Evolutionary conservation across 2,113 vertebrate species (phyloP), one percentile per base, ranked within the genome.

Genomic region (Tiliqua scincoides): DNA sequence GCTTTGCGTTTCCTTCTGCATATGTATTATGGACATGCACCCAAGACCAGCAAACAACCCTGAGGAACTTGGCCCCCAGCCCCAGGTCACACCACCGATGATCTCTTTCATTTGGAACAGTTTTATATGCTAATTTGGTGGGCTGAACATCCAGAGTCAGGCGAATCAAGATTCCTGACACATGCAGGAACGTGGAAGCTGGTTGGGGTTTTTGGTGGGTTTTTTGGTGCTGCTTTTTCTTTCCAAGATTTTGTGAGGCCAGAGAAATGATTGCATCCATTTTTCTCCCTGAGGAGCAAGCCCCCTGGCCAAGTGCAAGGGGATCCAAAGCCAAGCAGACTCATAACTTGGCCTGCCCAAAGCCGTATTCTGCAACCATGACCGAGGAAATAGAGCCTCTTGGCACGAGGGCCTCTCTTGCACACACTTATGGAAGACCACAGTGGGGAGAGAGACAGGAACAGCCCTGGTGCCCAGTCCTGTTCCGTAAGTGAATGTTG

Each of bases 51-150:
- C 35, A 65, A 68, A 65, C 21, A 25, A n/a, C 18, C 79, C 63
- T 84, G 87, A 75, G 57, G 72, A 32, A 25, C 21, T 10, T 62
- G 81, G 89, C 83, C 76, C 79, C n/a, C 32, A 75, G 88, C 67
- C 82, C 30, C 57, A 83, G 71, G 84, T 63, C 83, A 40, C 9
- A 6, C 57, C 75, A 52, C 67, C 79, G 83, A 82, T 86, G 37
- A 79, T 84, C 84, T 32, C 30, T 32, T 87, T 79, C 70, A 7
- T 3, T 37, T 30, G 0, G 35, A 89, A 59, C 1, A 74, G 76
- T 20, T 93, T 79, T 79, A 57, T 73, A 30, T 85, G 82, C 57
- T 90, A 72, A 87, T 91, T 90, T 27, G 23, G 73, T 0, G 70
- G 87, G 81, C 67, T 40, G 67, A 74, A 18, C 68, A 40, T 6